These are phyloP conservation scores for Ctena decussata DNA, from an alignment of 2,888 invertebrate genomes.

Conservation along the genomic window DNA sequence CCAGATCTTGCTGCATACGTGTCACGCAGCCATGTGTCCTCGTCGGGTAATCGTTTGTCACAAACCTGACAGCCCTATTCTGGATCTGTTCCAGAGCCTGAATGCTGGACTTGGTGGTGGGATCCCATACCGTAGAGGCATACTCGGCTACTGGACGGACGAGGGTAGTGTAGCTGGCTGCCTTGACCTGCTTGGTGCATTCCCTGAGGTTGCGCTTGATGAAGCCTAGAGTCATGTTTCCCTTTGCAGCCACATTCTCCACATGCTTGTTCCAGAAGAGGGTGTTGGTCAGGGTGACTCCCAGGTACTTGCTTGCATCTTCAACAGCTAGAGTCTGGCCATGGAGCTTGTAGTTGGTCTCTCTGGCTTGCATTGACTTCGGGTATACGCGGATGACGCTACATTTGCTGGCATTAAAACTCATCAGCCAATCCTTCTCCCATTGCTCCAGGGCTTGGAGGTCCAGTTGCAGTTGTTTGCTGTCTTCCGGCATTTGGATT, in stretches of 20 bases:
- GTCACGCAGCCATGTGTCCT: slow-evolving; percentile 17
- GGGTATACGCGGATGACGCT: slow-evolving; percentile 9
- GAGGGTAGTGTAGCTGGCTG: slow-evolving; percentile 14
- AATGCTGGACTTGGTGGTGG: neutral
- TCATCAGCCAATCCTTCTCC: slow-evolving; percentile 22
- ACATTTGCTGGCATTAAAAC: slow-evolving; percentile 22
- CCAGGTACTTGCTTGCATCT: slow-evolving; percentile 7
- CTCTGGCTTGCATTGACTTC: slow-evolving; percentile 2
- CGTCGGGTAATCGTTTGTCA: slow-evolving; percentile 4
- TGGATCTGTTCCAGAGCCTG: slow-evolving; percentile 15
- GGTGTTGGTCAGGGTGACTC: slow-evolving; percentile 3
- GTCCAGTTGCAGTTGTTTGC: slow-evolving; percentile 11
- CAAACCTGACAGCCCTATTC: slow-evolving; percentile 1
- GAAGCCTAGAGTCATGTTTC: slow-evolving; percentile 33
- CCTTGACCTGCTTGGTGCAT: slow-evolving; percentile 8
- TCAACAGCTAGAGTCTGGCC: slow-evolving; percentile 12
- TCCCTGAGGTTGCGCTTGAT: slow-evolving; percentile 23
- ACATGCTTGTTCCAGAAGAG: slow-evolving; percentile 22
- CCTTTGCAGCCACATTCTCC: slow-evolving; percentile 17
- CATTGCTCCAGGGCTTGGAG: slow-evolving; percentile 3
- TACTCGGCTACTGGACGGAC: slow-evolving; percentile 17
- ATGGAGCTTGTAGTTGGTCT: slow-evolving; percentile 13
- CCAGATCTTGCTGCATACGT: slow-evolving; percentile 20
- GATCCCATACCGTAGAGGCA: slow-evolving; percentile 21
- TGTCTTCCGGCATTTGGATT: slow-evolving; percentile 16